Evolutionary conservation across 2,797 vertebrate genomes (phyloP).

Genomic region (Crocodylus rhombifer): DNA sequence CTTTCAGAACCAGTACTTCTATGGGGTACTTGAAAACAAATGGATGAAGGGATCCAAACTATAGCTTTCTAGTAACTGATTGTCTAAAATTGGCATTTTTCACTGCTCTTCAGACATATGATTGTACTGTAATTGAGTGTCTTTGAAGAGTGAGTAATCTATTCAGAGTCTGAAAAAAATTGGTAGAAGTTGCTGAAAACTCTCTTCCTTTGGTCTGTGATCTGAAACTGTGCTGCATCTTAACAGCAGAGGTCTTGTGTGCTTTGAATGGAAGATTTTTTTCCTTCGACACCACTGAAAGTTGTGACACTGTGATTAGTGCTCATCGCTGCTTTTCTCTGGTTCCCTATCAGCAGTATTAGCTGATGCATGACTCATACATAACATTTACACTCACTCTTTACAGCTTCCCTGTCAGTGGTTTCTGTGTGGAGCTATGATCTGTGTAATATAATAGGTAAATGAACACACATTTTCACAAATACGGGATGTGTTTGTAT

Average conservation of each 20-base stretch:
- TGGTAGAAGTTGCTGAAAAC: conserved; percentile 59
- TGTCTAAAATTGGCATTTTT: conserved; percentile 34
- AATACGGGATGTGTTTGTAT: neutral
- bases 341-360: conserved; percentile 4
- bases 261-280: conserved; percentile 24
- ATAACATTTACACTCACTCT: neutral
- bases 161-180: conserved; percentile 60
- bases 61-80: neutral
- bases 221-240: conserved; percentile 51
- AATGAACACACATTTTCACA: neutral
- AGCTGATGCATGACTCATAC: neutral
- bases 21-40: conserved; percentile 13
- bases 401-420: conserved; percentile 1
- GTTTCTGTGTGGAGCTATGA: neutral
- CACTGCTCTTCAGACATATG: conserved; percentile 56
- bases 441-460: neutral
- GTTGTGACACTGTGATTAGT: neutral
- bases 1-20: neutral
- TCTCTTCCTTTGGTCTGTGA: conserved; percentile 50
- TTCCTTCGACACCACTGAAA: conserved; percentile 21
- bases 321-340: conserved; percentile 29
- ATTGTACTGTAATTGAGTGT: conserved; percentile 3
- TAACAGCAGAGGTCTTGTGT: conserved; percentile 25
- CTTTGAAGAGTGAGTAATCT: conserved; percentile 59
- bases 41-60: neutral